Percentiles rank a stretch among this genome's conserved stretches.
Evolutionary conservation across 2,888 invertebrate species (phyloP).

Genomic region (Eupithecia tripunctaria): DNA sequence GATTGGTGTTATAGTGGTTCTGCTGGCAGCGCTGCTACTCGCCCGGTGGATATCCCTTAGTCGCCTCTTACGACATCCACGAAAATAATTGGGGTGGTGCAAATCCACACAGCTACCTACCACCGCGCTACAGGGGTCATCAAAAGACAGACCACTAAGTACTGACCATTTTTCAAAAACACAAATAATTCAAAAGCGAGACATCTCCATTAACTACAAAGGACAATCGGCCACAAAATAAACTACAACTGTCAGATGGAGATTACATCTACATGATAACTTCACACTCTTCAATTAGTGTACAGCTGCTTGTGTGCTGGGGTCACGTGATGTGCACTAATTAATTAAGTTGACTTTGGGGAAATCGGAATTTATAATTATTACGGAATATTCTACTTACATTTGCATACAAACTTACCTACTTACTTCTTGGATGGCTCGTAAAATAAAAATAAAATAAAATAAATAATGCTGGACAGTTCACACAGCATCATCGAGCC

Average conservation of each 20-base stretch:
- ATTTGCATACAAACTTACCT: background rate
- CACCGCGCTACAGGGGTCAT: no score
- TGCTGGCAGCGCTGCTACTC: no score
- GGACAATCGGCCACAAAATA: constrained; percentile 9
- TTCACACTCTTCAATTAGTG: constrained; percentile 31
- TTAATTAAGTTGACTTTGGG: constrained; percentile 9
- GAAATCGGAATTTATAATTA: constrained; percentile 5
- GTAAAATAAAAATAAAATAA: no score
- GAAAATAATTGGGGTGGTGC: no score
- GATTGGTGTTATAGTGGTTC: no score
- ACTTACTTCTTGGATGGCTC: no score
- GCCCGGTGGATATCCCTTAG: no score
- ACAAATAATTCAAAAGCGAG: background rate
- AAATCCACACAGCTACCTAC: no score
- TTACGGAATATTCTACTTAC: background rate
- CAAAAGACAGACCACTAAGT: no score
- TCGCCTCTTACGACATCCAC: no score
- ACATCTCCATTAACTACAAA: constrained; percentile 7
- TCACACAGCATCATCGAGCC: no score
- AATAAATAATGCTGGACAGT: no score
- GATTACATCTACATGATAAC: constrained; percentile 22
- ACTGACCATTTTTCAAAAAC: background rate
- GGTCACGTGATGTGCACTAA: constrained; percentile 10
- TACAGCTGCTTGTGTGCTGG: constrained; percentile 8
- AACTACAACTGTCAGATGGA: constrained; percentile 24